Conservation (phyloP, 2,797 vertebrate species). For the Rhabdophis nuchalis region DNA sequence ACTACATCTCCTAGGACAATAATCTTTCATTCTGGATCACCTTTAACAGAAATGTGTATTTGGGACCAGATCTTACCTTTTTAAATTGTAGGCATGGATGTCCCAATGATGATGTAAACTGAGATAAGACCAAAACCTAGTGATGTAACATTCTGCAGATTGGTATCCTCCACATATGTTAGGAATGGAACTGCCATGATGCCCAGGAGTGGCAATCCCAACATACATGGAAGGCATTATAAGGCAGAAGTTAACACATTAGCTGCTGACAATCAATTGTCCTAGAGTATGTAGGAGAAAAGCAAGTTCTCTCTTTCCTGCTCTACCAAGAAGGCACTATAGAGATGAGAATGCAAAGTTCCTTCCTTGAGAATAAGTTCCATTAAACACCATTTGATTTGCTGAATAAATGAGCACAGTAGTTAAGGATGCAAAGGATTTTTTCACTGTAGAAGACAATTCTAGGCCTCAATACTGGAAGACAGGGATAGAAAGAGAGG, state of each 20-base stretch:
- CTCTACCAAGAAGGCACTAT: neutral
- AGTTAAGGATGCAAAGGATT: accelerated
- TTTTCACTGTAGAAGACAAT: neutral
- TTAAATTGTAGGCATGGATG: neutral
- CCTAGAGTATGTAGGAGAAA: neutral
- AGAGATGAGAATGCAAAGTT: neutral
- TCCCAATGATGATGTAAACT: neutral
- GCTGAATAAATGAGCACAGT: neutral
- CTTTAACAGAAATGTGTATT: neutral
- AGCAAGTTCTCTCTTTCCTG: neutral
- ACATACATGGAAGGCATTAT: neutral
- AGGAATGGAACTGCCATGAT: neutral
- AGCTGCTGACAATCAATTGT: neutral
- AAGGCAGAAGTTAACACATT: neutral
- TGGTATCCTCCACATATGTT: neutral
- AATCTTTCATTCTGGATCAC: neutral
- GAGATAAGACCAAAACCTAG: neutral
- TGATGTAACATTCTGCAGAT: neutral
- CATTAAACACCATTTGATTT: neutral
- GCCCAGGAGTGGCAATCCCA: neutral
- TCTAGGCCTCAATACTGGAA: neutral
- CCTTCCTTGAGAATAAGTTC: neutral
- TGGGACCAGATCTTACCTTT: neutral
- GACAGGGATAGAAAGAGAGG: too few species aligned
- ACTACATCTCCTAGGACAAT: neutral